Base-by-base conservation (phyloP, 2,797 vertebrate genomes). In the Megalops cyprinoides region DNA sequence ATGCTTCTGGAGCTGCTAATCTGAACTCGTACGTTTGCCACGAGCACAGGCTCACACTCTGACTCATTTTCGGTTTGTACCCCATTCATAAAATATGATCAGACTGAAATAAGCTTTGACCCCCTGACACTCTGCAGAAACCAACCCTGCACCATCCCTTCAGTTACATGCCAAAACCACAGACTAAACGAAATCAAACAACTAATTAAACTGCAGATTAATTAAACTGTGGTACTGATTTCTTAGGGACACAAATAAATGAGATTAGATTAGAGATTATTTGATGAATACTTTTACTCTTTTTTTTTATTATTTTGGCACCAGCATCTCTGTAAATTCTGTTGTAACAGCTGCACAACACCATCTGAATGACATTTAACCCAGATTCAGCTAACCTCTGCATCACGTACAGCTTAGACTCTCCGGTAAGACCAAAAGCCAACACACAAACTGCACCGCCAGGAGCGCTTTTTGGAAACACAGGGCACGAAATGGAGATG, bases 361-460 rank as follows among this genome's bases (percentile, higher is more conserved):
- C n/a, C n/a, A n/a, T n/a, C n/a, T n/a, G n/a, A n/a, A n/a, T n/a
- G n/a, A n/a, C n/a, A n/a, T n/a, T n/a, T n/a, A n/a, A n/a, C n/a
- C n/a, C n/a, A n/a, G n/a, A 62, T 28, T 62, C 25, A 65, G 39
- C 25, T 31, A 46, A n/a, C 12, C 25, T 31, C n/a, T 53, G 67
- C 81, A 74, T 69, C 4, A 81, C 86, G 86, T 87, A 86, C 87
- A 87, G 87, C 87, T n/a, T 84, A 84, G 77, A 89, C 81, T 87
- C 69, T 74, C n/a, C n/a, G 86, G 28, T 51, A 83, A 82, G 80
- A 65, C 60, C 28, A 25, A 18, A 65, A 65, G 80, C 65, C 56
- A 60, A 12, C 37, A 60, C 58, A 55, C 76, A 34, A 12, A 71
- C 28, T 1, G 44, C 51, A 78, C 82, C 56, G 58, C n/a, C n/a